A percentile compares a stretch with the other conserved stretches of the same genome.
These are phyloP conservation scores for Emydura subglobosa DNA, from an alignment of 2,113 vertebrate species.

Conservation along the genomic window DNA sequence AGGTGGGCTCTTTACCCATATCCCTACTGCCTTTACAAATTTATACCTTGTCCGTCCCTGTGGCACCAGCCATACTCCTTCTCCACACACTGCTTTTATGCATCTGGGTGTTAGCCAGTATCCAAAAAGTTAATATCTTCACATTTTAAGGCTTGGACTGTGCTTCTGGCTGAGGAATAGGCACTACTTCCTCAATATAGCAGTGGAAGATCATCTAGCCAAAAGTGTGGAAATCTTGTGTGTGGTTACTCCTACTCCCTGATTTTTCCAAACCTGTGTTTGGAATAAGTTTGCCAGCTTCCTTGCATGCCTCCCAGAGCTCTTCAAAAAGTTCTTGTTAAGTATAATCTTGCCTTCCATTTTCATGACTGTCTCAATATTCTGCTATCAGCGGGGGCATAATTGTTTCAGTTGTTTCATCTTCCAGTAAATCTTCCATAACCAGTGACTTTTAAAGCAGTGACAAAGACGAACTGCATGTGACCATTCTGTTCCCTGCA, in stretches of 20 bases:
- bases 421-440: background rate
- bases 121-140: background rate
- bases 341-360: background rate
- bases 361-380: background rate
- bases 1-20: background rate
- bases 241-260: background rate
- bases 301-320: background rate
- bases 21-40: background rate
- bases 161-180: background rate
- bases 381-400: background rate
- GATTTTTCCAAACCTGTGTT: background rate
- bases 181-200: background rate
- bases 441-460: background rate
- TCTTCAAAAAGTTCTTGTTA: background rate
- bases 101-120: background rate
- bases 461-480: background rate
- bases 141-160: background rate
- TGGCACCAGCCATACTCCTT: background rate
- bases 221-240: no score
- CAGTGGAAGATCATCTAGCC: background rate
- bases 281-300: background rate
- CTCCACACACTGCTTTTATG: background rate
- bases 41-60: background rate
- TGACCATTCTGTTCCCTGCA: background rate
- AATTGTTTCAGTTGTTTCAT: background rate